phyloP scores from a whole-genome alignment of 2,797 vertebrate species.

The Valencia hispanica region DNA sequence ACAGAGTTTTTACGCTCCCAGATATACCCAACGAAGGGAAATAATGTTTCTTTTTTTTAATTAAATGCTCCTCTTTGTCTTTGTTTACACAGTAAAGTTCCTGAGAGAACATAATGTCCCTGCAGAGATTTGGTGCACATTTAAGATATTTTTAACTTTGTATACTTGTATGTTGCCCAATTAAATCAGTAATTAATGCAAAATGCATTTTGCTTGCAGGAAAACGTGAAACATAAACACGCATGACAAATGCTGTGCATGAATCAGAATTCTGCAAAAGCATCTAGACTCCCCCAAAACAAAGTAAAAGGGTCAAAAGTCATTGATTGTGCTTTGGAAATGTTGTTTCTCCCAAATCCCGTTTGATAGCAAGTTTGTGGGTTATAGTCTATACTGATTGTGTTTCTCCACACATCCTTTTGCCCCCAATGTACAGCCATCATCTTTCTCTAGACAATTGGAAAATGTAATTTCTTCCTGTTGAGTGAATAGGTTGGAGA shows the following conservation, averaged over 20 bases:
- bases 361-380: conserved; percentile 39
- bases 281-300: background rate
- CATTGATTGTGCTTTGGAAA: conserved; percentile 37
- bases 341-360: conserved; percentile 34
- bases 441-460: conserved; percentile 54
- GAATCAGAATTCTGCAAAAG: conserved; percentile 7
- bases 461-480: conserved; percentile 67
- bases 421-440: conserved; percentile 40
- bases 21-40: conserved; percentile 54
- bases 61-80: conserved; percentile 72
- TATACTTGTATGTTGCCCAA: conserved; percentile 63
- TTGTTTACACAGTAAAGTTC: conserved; percentile 72
- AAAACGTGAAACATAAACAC: conserved; percentile 34
- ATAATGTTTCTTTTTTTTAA: conserved; percentile 52
- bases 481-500: conserved; percentile 55
- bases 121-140: conserved; percentile 66
- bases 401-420: conserved; percentile 35
- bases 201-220: conserved; percentile 54
- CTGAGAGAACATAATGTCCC: conserved; percentile 73
- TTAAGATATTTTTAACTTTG: conserved; percentile 71
- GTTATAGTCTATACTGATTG: conserved; percentile 31
- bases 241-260: conserved; percentile 44
- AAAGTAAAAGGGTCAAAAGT: conserved; percentile 39
- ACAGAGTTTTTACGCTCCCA: conserved; percentile 37
- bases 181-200: conserved; percentile 74